Evolutionary conservation across 30 jellyfish, hydroid and myxozoan species (phyloP), one percentile per base, ranked within the genome.

Genomic region (Nemopilema nomurai): DNA sequence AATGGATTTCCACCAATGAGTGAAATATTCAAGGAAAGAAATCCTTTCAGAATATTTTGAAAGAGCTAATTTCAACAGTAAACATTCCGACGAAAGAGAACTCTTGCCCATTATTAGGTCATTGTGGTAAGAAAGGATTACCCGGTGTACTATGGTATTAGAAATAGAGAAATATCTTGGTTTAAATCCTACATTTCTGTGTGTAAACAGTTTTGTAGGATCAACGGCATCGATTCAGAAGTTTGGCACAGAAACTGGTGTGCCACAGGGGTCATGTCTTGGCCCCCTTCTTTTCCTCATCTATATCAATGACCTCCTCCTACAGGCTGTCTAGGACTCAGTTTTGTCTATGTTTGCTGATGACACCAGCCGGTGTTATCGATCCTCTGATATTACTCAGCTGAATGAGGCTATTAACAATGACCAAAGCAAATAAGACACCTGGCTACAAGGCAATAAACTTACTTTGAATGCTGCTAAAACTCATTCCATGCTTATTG

Each of bases 251-350:
- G 68, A 20, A 18, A 53, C 52, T 52, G 75, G 51, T 1, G 49
- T 76, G 18, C 74, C 86, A 16, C 74, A 76, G 33, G 75, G 86
- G 27, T 51, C 86, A 18, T 76, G 86, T 0, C 86, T 76, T 51
- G 86, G 86, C 16, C 69, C 31, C 19, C 86, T 76, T 76, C 68
- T 76, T 16, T 76, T 76, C 75, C n/a, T n/a, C n/a, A n/a, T n/a
- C n/a, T n/a, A n/a, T n/a, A n/a, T n/a, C n/a, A n/a, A n/a, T n/a
- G n/a, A 28, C 52, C 16, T 20, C n/a, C n/a, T n/a, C 52, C 68
- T 76, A 49, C 68, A 76, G 25, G 62, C 63, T 13, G 64, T 70
- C 62, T 19, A 51, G 19, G 19, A 19, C 19, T 51, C 67, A 51
- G 19, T 19, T 16, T 16, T 19, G 67, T 51, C 67, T 19, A 51